phyloP scores from a whole-genome alignment of 2,113 vertebrate genomes.

The Rhea pennata region DNA sequence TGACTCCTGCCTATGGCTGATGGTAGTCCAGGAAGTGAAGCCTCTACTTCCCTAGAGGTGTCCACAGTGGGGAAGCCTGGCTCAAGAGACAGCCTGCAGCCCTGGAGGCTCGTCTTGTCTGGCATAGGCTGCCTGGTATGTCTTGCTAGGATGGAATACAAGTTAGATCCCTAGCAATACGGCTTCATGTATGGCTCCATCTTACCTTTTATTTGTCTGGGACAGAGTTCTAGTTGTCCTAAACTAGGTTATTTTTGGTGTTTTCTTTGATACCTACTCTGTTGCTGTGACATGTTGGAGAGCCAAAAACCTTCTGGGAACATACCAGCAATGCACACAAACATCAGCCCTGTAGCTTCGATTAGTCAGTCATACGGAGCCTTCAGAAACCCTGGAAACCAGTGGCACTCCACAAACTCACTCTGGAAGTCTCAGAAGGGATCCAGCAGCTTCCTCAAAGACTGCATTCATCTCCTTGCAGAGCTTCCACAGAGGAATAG shows the following conservation, averaged over 20 bases:
- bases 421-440: conserved; percentile 6
- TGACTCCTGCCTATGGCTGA: conserved; percentile 12
- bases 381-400: conserved; percentile 35
- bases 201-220: conserved; percentile 34
- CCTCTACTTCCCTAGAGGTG: background rate
- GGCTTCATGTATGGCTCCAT: conserved; percentile 24
- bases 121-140: background rate
- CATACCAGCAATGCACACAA: conserved; percentile 13
- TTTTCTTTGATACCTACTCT: conserved; percentile 55
- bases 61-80: background rate
- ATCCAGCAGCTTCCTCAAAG: conserved; percentile 59
- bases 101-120: background rate
- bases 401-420: background rate
- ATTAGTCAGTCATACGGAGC: background rate
- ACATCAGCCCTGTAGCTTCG: conserved; percentile 16
- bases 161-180: background rate
- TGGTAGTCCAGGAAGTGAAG: background rate
- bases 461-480: conserved; percentile 54
- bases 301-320: conserved; percentile 25
- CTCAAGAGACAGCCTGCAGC: background rate
- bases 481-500: conserved; percentile 42
- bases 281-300: background rate
- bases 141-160: background rate
- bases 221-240: background rate
- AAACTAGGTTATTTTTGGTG: conserved; percentile 45